A percentile compares a stretch with the other conserved stretches of the same genome.
Evolutionary conservation across 2,113 vertebrate species (phyloP).

Genomic region (Seriola dumerili): DNA sequence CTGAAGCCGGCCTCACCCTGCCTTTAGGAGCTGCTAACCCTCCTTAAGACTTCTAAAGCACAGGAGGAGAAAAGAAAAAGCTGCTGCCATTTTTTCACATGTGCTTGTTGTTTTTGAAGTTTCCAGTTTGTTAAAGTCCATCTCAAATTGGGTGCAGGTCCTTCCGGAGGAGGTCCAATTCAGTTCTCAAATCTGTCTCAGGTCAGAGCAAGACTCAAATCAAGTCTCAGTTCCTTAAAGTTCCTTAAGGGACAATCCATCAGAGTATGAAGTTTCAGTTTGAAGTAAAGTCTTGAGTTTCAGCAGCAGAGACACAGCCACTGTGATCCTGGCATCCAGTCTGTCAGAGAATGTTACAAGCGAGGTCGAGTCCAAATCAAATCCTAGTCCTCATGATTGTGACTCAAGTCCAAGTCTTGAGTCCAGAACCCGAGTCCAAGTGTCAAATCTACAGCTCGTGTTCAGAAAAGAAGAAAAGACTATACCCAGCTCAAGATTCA

Average conservation of each 20-base stretch:
- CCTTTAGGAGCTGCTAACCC: background rate
- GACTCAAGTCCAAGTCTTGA: background rate
- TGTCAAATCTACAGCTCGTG: too few relatives aligned
- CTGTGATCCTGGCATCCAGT: too few relatives aligned
- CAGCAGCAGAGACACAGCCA: too few relatives aligned
- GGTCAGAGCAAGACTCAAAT: background rate
- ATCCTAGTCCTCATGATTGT: background rate
- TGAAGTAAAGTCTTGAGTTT: background rate
- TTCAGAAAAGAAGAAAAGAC: background rate
- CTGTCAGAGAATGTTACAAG: too few relatives aligned
- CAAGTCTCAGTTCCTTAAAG: background rate
- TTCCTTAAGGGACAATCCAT: background rate
- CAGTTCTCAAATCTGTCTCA: background rate
- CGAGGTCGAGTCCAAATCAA: background rate
- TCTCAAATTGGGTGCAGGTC: too few relatives aligned
- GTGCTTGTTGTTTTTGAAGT: background rate
- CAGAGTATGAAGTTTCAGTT: background rate
- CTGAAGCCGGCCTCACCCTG: background rate
- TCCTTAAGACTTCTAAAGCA: background rate
- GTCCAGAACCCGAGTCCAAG: too few relatives aligned
- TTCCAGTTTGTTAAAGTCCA: background rate
- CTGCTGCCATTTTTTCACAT: background rate
- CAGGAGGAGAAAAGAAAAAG: background rate
- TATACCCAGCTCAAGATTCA: background rate
- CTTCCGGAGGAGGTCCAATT: background rate